These are phyloP conservation scores for Pleuronectes platessa DNA, from an alignment of 2,113 vertebrate genomes.

Conservation along the genomic window DNA sequence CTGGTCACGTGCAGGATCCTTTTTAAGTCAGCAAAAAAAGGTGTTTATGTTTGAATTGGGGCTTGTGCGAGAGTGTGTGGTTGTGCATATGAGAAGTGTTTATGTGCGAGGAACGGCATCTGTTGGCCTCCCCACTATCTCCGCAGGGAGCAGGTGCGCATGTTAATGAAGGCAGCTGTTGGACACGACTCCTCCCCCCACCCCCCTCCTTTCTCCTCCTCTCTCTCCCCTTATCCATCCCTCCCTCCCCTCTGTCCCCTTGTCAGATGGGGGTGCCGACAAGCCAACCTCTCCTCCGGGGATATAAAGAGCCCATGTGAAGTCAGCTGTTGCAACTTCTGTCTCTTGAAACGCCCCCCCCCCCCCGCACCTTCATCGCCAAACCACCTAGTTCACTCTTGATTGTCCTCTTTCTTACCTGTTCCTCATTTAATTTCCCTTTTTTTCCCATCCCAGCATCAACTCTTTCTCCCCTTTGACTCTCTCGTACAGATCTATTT, in stretches of 20 bases:
- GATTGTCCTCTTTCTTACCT: constrained; percentile 51
- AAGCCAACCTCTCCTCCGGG: constrained; percentile 71
- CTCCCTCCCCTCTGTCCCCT: constrained; percentile 62
- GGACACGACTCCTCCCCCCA: constrained; percentile 66
- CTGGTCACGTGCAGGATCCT: constrained; percentile 20
- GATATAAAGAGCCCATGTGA: constrained; percentile 76
- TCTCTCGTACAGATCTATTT: not conserved
- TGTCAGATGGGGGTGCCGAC: constrained; percentile 71
- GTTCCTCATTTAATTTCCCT: constrained; percentile 43
- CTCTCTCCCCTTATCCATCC: constrained; percentile 12
- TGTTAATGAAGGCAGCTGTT: constrained; percentile 91
- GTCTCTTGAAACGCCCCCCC: constrained; percentile 41
- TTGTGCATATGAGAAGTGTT: constrained; percentile 43
- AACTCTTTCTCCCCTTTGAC: not conserved
- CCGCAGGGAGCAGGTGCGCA: constrained; percentile 92
- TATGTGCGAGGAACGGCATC: constrained; percentile 77
- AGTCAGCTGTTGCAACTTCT: constrained; percentile 81
- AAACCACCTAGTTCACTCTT: constrained; percentile 9
- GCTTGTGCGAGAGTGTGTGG: constrained; percentile 58
- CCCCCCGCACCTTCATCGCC: constrained; percentile 7
- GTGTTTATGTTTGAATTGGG: constrained; percentile 74
- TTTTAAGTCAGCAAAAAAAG: constrained; percentile 41
- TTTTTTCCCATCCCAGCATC: not conserved
- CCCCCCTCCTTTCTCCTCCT: constrained; percentile 52
- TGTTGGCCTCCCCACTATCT: constrained; percentile 84